Evolutionary conservation across 1,140 invertebrate species (phyloP).

Genomic region (Telenomus remus): DNA sequence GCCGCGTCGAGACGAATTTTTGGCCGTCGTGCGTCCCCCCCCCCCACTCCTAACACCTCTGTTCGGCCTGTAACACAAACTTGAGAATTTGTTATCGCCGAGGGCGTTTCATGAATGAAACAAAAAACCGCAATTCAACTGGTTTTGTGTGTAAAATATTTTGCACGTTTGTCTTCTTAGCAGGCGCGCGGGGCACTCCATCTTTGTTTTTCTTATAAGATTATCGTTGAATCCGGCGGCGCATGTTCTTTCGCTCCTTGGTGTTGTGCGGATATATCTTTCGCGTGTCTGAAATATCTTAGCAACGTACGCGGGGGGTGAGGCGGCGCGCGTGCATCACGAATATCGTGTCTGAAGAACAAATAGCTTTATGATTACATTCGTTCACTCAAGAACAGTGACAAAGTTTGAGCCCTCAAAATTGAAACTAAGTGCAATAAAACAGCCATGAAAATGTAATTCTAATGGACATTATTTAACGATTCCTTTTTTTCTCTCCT

Average conservation of each 20-base stretch:
- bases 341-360: slow-evolving; percentile 68
- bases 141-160: too few species aligned
- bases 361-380: slow-evolving; percentile 67
- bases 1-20: too few species aligned
- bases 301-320: slow-evolving; percentile 34
- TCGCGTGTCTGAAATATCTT: slow-evolving; percentile 65
- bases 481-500: slow-evolving; percentile 30
- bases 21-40: too few species aligned
- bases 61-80: too few species aligned
- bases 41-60: too few species aligned
- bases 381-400: slow-evolving; percentile 65
- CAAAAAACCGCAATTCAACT: too few species aligned
- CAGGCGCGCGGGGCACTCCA: not conserved
- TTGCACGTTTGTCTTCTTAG: not conserved
- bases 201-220: slow-evolving; percentile 19
- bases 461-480: slow-evolving; percentile 52
- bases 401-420: slow-evolving; percentile 69
- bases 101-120: too few species aligned
- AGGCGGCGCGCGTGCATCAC: slow-evolving; percentile 67
- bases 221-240: slow-evolving; percentile 21
- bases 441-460: slow-evolving; percentile 58
- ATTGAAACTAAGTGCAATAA: slow-evolving; percentile 71
- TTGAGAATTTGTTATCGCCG: too few species aligned
- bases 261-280: slow-evolving; percentile 34
- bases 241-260: slow-evolving; percentile 20